Evolutionary conservation across 2,113 vertebrate species (phyloP).

Genomic region (Plecturocebus donacophilus): DNA sequence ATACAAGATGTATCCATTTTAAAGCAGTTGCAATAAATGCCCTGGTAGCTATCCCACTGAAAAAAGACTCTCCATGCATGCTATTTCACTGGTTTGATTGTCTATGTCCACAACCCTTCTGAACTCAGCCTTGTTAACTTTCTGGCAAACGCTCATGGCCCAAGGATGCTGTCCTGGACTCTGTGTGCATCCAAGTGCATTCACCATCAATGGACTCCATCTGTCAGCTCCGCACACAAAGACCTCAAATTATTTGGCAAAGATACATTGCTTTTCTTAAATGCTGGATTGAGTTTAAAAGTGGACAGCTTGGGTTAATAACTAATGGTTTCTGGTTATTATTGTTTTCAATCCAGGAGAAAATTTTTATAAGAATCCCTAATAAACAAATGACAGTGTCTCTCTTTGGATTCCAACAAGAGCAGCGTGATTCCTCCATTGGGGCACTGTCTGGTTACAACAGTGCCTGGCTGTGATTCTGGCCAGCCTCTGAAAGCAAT

Average conservation of each 20-base stretch:
- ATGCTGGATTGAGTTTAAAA: slow-evolving; percentile 40
- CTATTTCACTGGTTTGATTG: slow-evolving; percentile 20
- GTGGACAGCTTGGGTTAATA: slow-evolving; percentile 44
- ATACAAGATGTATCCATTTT: background rate
- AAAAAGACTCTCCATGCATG: background rate
- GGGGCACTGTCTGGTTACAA: slow-evolving; percentile 50
- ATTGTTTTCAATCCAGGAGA: slow-evolving; percentile 47
- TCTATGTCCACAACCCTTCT: background rate
- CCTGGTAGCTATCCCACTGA: background rate
- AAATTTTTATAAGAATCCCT: slow-evolving; percentile 35
- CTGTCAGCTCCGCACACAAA: slow-evolving; percentile 62
- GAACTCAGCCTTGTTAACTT: slow-evolving; percentile 40
- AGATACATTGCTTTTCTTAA: slow-evolving; percentile 54
- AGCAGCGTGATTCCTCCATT: background rate
- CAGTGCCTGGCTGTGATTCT: slow-evolving; percentile 10
- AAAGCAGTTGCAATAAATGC: background rate
- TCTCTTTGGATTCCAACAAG: slow-evolving; percentile 51
- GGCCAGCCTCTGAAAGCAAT: slow-evolving; percentile 35
- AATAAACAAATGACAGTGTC: slow-evolving; percentile 58
- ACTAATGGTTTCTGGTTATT: slow-evolving; percentile 51
- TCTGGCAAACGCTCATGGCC: background rate
- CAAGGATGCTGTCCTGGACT: background rate
- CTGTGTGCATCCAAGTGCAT: background rate
- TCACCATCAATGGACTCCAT: slow-evolving; percentile 17
- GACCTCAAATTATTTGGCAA: slow-evolving; percentile 49